These are phyloP conservation scores for Himalopsyche anomala DNA, from an alignment of 2,888 invertebrate genomes.

Conservation along the genomic window DNA sequence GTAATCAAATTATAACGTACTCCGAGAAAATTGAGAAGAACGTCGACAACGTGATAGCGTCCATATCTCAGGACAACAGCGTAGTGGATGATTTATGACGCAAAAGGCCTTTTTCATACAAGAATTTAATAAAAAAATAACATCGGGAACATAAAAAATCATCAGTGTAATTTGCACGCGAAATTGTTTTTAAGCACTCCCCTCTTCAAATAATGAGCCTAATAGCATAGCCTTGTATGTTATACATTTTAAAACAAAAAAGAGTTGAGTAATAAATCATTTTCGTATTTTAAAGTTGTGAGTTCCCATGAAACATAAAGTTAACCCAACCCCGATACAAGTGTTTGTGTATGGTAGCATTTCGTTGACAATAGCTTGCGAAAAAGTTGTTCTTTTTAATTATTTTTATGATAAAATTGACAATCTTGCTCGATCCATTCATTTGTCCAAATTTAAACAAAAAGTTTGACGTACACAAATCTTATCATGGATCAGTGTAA, in stretches of 20 bases:
- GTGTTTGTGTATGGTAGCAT: too few relatives aligned
- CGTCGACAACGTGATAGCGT: conserved; percentile 15
- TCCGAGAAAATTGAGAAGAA: conserved; percentile 13
- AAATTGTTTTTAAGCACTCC: conserved; percentile 35
- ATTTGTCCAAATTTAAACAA: too few relatives aligned
- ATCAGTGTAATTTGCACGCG: conserved; percentile 22
- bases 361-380: too few relatives aligned
- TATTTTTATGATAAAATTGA: too few relatives aligned
- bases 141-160: not conserved
- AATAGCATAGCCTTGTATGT: not conserved
- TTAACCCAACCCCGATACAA: too few relatives aligned
- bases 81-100: conserved; percentile 25
- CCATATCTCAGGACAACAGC: conserved; percentile 38
- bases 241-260: not conserved
- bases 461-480: too few relatives aligned
- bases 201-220: conserved; percentile 11
- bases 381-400: too few relatives aligned
- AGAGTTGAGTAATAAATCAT: conserved; percentile 5
- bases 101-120: conserved; percentile 8
- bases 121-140: conserved; percentile 38
- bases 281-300: not conserved
- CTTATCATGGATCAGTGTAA: too few relatives aligned
- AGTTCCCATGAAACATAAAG: not conserved
- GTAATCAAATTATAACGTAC: conserved; percentile 38
- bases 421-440: too few relatives aligned